phyloP scores from a whole-genome alignment of 2,888 invertebrate species.

The Apotomis betuletana region DNA sequence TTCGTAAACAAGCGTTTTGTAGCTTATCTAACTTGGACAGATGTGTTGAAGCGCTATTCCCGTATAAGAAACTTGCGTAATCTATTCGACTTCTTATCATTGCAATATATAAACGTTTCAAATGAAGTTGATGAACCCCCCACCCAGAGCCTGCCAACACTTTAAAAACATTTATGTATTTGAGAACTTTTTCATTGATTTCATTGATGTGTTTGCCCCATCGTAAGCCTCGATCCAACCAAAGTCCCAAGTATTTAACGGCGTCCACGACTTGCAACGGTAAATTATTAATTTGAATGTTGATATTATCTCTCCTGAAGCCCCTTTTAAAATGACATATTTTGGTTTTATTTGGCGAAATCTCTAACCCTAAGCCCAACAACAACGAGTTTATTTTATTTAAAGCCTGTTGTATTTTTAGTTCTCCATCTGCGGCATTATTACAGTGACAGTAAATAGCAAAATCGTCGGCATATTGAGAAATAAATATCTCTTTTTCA shows the following conservation, averaged over 20 bases:
- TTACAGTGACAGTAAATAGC: constrained; percentile 3
- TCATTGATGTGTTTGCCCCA: constrained; percentile 8
- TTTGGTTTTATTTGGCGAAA: constrained; percentile 43
- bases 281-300: neutral
- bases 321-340: constrained; percentile 43
- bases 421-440: no score
- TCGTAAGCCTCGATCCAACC: constrained; percentile 41
- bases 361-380: constrained; percentile 38
- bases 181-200: constrained; percentile 34
- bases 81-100: no score
- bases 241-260: constrained; percentile 35
- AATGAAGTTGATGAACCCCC: no score
- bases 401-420: constrained; percentile 26
- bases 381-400: constrained; percentile 23
- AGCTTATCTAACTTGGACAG: no score
- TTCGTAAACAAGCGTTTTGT: no score
- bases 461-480: constrained; percentile 42
- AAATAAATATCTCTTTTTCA: constrained; percentile 5
- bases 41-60: no score
- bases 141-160: no score
- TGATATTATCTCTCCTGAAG: neutral
- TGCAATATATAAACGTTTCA: no score
- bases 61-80: no score
- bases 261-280: constrained; percentile 36
- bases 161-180: constrained; percentile 14